phyloP scores from a whole-genome alignment of 2,888 invertebrate species.

The Nudaria mundana region DNA sequence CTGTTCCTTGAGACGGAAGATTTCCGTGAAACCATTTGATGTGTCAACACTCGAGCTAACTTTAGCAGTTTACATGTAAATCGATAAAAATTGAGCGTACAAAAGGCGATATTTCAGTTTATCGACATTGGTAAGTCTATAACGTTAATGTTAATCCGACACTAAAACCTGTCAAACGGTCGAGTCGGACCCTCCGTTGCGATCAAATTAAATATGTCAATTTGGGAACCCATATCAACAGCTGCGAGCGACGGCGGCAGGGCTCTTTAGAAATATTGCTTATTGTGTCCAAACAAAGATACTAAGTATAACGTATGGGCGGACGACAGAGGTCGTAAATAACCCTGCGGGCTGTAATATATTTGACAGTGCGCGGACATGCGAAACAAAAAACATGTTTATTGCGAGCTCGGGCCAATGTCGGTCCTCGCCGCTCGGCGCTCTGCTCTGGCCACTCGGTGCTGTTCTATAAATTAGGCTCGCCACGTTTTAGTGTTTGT shows the following conservation, averaged over 20 bases:
- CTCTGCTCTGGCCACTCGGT: constrained; percentile 23
- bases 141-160: constrained; percentile 73
- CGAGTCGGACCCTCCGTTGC: constrained; percentile 70
- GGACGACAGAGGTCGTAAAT: constrained; percentile 79
- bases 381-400: constrained; percentile 81
- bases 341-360: constrained; percentile 80
- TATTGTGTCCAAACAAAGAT: constrained; percentile 82
- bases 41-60: constrained; percentile 49
- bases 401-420: constrained; percentile 65
- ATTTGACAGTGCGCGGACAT: constrained; percentile 81
- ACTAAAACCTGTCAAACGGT: constrained; percentile 78
- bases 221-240: constrained; percentile 81
- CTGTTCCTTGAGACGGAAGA: constrained; percentile 45
- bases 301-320: constrained; percentile 82
- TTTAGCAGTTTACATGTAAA: constrained; percentile 42
- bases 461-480: constrained; percentile 64
- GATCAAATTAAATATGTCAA: constrained; percentile 82
- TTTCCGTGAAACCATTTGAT: constrained; percentile 62
- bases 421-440: constrained; percentile 16
- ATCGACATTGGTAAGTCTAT: constrained; percentile 65
- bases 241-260: constrained; percentile 75
- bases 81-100: constrained; percentile 43
- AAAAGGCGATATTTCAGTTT: constrained; percentile 50
- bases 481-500: constrained; percentile 60
- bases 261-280: constrained; percentile 80